These are phyloP conservation scores for Triplophysa bombifrons DNA, from an alignment of 2,797 vertebrate genomes.

Conservation along the genomic window DNA sequence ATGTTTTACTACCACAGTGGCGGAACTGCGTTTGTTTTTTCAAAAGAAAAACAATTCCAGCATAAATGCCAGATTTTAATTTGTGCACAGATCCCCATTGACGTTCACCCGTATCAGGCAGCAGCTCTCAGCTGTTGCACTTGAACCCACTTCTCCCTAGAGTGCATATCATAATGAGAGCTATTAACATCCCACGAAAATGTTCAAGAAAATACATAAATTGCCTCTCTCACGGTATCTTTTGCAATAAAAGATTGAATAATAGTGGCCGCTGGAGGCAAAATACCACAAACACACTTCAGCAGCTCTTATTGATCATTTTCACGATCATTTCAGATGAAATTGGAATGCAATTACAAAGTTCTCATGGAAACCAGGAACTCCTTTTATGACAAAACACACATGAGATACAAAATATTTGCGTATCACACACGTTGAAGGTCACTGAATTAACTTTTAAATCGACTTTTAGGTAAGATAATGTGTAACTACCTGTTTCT, in stretches of 20 bases:
- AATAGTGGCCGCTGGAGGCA: not conserved
- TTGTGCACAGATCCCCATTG: not conserved
- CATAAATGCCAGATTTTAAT: slow-evolving; percentile 5
- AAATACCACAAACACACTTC: slow-evolving; percentile 8
- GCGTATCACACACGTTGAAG: not conserved
- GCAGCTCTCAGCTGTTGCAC: not conserved
- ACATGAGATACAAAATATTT: not conserved
- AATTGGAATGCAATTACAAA: not conserved
- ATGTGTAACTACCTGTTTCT: slow-evolving; percentile 8
- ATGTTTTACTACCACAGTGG: not conserved
- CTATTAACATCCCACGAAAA: slow-evolving; percentile 12
- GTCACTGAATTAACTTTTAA: not conserved
- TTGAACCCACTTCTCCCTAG: slow-evolving; percentile 6
- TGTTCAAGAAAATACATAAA: slow-evolving; percentile 18
- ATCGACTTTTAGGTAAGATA: not conserved
- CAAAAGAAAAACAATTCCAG: not conserved
- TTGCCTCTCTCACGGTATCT: not conserved
- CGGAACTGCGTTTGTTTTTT: not conserved
- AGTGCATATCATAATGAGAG: slow-evolving; percentile 22
- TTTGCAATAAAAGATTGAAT: slow-evolving; percentile 19
- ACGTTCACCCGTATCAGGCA: not conserved
- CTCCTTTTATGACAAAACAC: not conserved
- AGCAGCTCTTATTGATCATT: slow-evolving; percentile 10
- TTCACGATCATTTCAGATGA: not conserved
- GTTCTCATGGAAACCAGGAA: not conserved